A percentile compares a stretch with the other conserved stretches of the same genome.
These are phyloP conservation scores for Spea multiplicata DNA, from an alignment of 2,113 vertebrate genomes.

Conservation along the genomic window DNA sequence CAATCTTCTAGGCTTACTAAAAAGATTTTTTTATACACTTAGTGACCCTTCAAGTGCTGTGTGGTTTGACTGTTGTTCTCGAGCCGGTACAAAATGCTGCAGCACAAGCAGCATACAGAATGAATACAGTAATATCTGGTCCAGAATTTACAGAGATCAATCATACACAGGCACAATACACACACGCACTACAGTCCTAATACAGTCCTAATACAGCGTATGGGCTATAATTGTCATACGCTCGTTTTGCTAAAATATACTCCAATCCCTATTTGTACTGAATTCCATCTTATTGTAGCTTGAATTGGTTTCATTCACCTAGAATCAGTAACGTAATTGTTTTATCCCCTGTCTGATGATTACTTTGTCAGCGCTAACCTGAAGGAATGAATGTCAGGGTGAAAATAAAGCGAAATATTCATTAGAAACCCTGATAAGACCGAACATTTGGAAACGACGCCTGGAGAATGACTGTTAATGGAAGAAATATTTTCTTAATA, in stretches of 20 bases:
- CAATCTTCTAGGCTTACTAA: background rate
- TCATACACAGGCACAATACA: background rate
- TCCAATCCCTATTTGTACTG: background rate
- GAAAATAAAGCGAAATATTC: conserved; percentile 13
- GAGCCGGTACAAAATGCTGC: background rate
- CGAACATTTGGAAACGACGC: background rate
- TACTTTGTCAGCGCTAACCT: conserved; percentile 14
- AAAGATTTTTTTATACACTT: background rate
- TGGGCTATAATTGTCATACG: too few relatives aligned
- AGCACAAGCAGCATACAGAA: background rate
- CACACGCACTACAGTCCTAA: background rate
- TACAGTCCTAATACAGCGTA: background rate
- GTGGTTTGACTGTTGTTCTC: conserved; percentile 15
- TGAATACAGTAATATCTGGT: background rate
- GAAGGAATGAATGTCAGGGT: background rate
- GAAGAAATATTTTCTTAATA: background rate
- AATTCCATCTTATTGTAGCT: background rate
- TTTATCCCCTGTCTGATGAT: conserved; percentile 7
- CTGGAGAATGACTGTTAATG: background rate
- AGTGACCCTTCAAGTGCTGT: background rate
- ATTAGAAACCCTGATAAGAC: background rate
- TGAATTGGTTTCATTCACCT: background rate
- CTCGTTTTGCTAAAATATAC: too few relatives aligned
- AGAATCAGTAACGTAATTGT: background rate
- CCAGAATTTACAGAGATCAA: background rate